These are phyloP conservation scores for Triops longicaudatus DNA, from an alignment of 1,140 invertebrate genomes.

Conservation along the genomic window DNA sequence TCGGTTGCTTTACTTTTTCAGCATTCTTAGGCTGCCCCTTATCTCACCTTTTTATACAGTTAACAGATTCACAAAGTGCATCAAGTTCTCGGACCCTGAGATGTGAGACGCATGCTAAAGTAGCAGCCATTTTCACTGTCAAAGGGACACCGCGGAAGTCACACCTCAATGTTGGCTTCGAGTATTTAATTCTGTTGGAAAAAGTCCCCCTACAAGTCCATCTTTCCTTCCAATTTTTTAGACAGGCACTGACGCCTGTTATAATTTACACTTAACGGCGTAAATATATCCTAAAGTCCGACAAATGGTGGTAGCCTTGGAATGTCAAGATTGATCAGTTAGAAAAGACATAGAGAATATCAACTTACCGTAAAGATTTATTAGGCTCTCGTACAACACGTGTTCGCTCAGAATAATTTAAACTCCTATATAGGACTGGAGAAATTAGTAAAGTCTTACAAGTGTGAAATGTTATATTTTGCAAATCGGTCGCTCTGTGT, in stretches of 20 bases:
- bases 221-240: background rate
- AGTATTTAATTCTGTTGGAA: background rate
- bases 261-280: background rate
- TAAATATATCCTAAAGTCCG: too few relatives aligned
- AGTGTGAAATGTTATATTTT: too few relatives aligned
- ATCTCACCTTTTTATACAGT: background rate
- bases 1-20: background rate
- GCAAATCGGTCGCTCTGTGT: too few relatives aligned
- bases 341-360: too few relatives aligned
- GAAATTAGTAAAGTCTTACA: too few relatives aligned
- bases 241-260: background rate
- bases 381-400: too few relatives aligned
- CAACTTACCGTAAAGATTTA: too few relatives aligned
- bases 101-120: slow-evolving; percentile 7
- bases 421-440: too few relatives aligned
- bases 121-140: background rate
- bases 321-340: too few relatives aligned
- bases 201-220: background rate
- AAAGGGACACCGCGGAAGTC: background rate
- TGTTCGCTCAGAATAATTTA: too few relatives aligned
- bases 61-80: background rate
- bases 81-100: background rate
- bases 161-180: background rate
- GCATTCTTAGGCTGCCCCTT: background rate
- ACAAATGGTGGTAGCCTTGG: too few relatives aligned